These are phyloP conservation scores for Trichomalopsis sarcophagae DNA, from an alignment of 1,140 invertebrate species.

Conservation along the genomic window DNA sequence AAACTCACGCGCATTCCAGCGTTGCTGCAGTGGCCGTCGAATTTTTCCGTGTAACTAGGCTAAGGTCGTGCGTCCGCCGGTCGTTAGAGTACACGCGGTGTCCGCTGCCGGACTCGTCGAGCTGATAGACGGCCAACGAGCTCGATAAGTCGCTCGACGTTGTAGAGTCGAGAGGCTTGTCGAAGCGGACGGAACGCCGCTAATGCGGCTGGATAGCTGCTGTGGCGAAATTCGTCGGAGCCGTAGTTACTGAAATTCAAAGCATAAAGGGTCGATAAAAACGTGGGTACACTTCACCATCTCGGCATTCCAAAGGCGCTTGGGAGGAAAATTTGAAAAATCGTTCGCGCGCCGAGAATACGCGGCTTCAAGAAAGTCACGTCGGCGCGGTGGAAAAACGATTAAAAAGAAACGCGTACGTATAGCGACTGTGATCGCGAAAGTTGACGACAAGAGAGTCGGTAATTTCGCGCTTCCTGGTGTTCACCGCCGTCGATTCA, in stretches of 20 bases:
- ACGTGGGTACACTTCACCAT: no score
- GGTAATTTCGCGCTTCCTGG: constrained; percentile 44
- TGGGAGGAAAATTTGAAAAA: background rate
- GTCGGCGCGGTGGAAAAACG: background rate
- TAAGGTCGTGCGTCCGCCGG: constrained; percentile 7
- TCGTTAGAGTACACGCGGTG: constrained; percentile 15
- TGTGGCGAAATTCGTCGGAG: no score
- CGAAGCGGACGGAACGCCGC: no score
- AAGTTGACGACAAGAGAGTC: constrained; percentile 35
- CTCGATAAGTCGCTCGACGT: background rate
- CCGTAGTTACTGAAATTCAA: no score
- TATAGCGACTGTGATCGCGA: constrained; percentile 36
- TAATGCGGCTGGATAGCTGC: background rate
- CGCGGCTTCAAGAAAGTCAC: background rate
- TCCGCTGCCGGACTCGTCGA: background rate
- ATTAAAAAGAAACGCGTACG: constrained; percentile 30
- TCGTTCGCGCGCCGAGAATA: no score
- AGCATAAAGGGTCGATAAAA: no score
- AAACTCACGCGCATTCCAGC: no score
- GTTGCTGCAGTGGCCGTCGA: background rate
- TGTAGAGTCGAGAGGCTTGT: background rate
- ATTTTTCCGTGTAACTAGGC: constrained; percentile 7
- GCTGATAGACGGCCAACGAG: background rate
- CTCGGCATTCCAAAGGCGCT: background rate
- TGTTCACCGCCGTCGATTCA: constrained; percentile 20